Conservation (phyloP, 2,888 invertebrate species). For the Eupithecia subumbrata region DNA sequence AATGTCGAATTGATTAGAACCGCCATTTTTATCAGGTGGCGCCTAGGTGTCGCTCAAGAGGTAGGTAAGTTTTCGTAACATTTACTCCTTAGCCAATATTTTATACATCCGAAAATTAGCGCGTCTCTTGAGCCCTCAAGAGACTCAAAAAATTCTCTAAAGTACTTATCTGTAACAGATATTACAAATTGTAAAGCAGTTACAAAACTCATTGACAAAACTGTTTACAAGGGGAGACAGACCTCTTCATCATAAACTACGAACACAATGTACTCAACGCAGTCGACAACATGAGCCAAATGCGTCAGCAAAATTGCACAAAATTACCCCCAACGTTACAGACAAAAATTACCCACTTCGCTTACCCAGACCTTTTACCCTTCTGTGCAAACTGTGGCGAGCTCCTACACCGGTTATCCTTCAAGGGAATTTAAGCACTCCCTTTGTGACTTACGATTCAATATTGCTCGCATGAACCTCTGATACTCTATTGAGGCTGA, state of each 20-base stretch:
- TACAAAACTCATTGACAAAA: slow-evolving; percentile 34
- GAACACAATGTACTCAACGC: slow-evolving; percentile 70
- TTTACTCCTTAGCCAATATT: background rate
- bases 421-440: slow-evolving; percentile 16
- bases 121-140: background rate
- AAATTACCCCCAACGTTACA: slow-evolving; percentile 67
- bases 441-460: slow-evolving; percentile 11
- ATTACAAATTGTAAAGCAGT: slow-evolving; percentile 40
- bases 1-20: background rate
- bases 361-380: slow-evolving; percentile 52
- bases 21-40: background rate
- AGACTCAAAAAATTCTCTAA: background rate
- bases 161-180: slow-evolving; percentile 4
- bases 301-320: slow-evolving; percentile 80
- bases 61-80: background rate
- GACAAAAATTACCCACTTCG: slow-evolving; percentile 63
- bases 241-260: slow-evolving; percentile 75
- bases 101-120: background rate
- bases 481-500: slow-evolving; percentile 4
- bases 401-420: slow-evolving; percentile 2
- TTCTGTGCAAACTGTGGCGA: slow-evolving; percentile 25
- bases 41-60: too few relatives aligned
- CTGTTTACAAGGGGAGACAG: slow-evolving; percentile 51
- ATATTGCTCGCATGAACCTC: slow-evolving; percentile 5
- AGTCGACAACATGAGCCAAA: slow-evolving; percentile 72